Base-by-base conservation (phyloP, 2,888 invertebrate genomes). In the Cheilosia vernalis region DNA sequence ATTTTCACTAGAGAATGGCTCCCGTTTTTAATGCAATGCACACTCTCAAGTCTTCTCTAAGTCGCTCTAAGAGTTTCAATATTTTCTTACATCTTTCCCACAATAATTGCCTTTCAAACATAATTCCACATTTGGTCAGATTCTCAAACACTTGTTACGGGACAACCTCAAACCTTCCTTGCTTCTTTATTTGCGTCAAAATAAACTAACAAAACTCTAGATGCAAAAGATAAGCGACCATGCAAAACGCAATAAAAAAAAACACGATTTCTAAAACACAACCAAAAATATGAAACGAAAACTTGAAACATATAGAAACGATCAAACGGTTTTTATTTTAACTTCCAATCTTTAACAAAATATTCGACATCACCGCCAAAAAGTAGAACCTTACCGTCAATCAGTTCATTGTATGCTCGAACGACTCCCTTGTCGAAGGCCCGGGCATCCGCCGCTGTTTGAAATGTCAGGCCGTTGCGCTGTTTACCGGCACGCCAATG, bases 401-500 rank as follows among this genome's bases (percentile, higher is more conserved):
- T 93, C 90, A 98, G 93, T 92, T 98, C 98, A 91, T 97, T 96
- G 66, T 98, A 96, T 63, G 98, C 98, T 79, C 95, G 95, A 88
- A 97, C 93, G 17, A 98, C 97, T 47, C 98, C 98, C 91, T 96
- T 96, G 91, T 98, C 98, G 92, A 98, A 98, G 70, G 98, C 97
- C 87, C 98, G 93, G 42, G 98, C 98, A 93, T 98, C 97, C 9
- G 98, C 98, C 44, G 98, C 98, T 67, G 98, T 97, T 92, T 98
- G 98, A 94, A 99, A 99, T 67, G 98, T 98, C 88, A 99, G 94
- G 63, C 98, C 99, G 93, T 97, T 98, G 88, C 97, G 96, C 93
- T 97, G 97, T 93, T 98, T 97, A 78, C 97, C 98, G 21, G 98
- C 98, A 91, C 96, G 96, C 98, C 98, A 99, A 93, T 98, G 98